Base-by-base conservation (phyloP, 2,797 vertebrate species). In the Acrossocheilus fasciatus region DNA sequence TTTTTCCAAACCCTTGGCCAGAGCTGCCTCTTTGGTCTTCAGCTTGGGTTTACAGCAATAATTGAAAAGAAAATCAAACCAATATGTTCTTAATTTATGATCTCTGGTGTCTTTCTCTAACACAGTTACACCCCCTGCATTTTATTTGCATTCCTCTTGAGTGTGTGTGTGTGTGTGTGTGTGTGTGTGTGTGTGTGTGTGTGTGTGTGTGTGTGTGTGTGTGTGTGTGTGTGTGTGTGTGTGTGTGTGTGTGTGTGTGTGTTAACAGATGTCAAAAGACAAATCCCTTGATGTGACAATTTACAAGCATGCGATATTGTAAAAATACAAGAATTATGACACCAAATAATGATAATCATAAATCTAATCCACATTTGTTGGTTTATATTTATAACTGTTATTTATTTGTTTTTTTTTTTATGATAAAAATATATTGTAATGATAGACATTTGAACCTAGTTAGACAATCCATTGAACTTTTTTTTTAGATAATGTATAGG, bases 1-100 rank as follows among this genome's bases (percentile, higher is more conserved):
- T 93, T 93, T 94, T 94, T 95, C 93, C 93, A 88, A 90, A 92
- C 89, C 75, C 85, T 68, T 62, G 62, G 91, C 92, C 91, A 88
- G 89, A 91, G 75, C 89, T 89, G 91, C 92, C 89, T 91, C 78
- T 90, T 84, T 89, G 81, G 89, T 90, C 87, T 83, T 91, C 78
- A 43, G 45, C 86, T 82, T 89, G 81, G 81, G 83, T 85, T 87
- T 88, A 87, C 81, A 89, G 87, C 88, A 86, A 47, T 86, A 90
- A 92, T 93, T 89, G 89, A 81, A 86, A 88, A 90, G 85, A 87
- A 88, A 90, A 86, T 90, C 81, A 66, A 88, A 84, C 64, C 91
- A 91, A 76, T 88, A 82, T 91, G 91, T 87, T 89, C 87, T 88
- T 70, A 70, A 73, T 92, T 92, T 83, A 62, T 59, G 80, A 47